Evolutionary conservation across 1,140 invertebrate species (phyloP).

Genomic region (Planococcus citri): DNA sequence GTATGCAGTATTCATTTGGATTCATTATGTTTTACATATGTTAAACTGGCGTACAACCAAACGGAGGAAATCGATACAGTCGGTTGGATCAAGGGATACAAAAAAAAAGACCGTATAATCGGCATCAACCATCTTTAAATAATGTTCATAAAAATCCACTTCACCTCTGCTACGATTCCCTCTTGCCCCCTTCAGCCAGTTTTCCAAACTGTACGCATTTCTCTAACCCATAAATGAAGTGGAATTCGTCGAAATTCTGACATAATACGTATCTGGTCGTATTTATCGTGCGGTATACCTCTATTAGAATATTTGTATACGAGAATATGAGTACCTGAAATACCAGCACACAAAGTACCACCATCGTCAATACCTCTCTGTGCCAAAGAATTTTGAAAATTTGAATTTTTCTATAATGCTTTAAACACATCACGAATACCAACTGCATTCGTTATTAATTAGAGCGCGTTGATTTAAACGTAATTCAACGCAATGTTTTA

Average conservation of each 20-base stretch:
- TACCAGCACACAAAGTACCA: too few relatives aligned
- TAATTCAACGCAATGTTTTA: too few relatives aligned
- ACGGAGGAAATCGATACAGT: background rate
- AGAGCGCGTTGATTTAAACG: too few relatives aligned
- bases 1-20: constrained; percentile 3
- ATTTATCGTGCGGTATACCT: too few relatives aligned
- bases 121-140: background rate
- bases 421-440: too few relatives aligned
- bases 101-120: background rate
- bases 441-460: too few relatives aligned
- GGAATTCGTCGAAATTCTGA: constrained; percentile 6
- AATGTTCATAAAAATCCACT: background rate
- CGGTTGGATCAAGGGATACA: background rate
- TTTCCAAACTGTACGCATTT: background rate
- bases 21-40: constrained; percentile 8
- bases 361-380: too few relatives aligned
- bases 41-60: background rate
- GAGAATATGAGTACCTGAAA: too few relatives aligned
- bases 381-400: too few relatives aligned
- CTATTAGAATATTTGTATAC: too few relatives aligned
- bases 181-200: too few relatives aligned
- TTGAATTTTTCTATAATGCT: too few relatives aligned
- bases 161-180: background rate
- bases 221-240: background rate
- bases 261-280: background rate